Conservation (phyloP, 2,888 invertebrate species). For the Aspidiotus destructor region DNA sequence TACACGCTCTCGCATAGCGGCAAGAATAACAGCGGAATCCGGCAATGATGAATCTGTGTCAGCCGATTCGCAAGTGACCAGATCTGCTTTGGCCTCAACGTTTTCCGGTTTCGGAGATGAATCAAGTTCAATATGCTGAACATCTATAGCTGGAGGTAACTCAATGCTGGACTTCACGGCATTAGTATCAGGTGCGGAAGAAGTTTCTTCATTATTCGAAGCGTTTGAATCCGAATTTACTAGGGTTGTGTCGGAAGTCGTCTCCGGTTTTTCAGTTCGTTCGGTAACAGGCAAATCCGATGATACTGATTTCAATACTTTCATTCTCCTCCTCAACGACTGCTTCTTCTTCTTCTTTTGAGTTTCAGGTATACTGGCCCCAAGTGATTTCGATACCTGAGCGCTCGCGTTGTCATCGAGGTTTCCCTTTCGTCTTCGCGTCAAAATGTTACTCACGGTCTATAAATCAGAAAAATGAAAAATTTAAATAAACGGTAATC, state of each 20-base stretch:
- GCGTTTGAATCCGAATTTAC: background rate
- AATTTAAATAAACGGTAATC: too few relatives aligned
- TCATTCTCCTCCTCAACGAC: background rate
- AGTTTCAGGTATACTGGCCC: background rate
- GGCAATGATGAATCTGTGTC: slow-evolving; percentile 3
- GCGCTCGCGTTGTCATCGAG: slow-evolving; percentile 6
- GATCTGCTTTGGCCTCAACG: background rate
- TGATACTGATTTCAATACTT: too few relatives aligned
- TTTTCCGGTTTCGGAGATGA: background rate
- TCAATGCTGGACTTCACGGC: background rate
- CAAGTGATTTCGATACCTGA: background rate
- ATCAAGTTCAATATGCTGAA: background rate
- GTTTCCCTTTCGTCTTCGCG: slow-evolving; percentile 17
- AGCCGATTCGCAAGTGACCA: background rate
- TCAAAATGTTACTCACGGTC: background rate
- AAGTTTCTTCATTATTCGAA: background rate
- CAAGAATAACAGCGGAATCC: slow-evolving; percentile 21
- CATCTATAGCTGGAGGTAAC: background rate
- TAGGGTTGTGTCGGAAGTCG: background rate
- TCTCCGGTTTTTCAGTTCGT: background rate
- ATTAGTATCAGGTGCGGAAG: background rate
- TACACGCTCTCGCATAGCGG: slow-evolving; percentile 16
- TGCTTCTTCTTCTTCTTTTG: background rate
- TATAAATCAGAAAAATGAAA: background rate
- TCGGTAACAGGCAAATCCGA: background rate